phyloP scores from a whole-genome alignment of 2,888 invertebrate species.

The Subacronicta megacephala region DNA sequence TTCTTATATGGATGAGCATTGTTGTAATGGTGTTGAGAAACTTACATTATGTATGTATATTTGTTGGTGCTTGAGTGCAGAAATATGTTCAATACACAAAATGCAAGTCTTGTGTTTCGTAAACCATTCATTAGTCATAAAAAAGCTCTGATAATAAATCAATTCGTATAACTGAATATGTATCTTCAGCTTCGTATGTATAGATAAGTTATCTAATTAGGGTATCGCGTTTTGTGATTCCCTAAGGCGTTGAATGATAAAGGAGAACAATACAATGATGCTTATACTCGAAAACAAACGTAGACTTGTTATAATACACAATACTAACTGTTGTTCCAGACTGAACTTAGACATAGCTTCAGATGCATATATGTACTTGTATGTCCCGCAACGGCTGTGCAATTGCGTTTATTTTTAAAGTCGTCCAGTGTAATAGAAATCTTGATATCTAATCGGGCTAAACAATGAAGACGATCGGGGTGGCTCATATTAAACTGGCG shows the following conservation, averaged over 20 bases:
- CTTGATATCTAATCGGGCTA: conserved; percentile 52
- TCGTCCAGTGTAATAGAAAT: conserved; percentile 68
- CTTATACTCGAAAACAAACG: conserved; percentile 53
- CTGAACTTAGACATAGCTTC: conserved; percentile 54
- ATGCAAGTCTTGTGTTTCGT: conserved; percentile 11
- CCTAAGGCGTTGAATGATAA: conserved; percentile 19
- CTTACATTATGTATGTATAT: conserved; percentile 10
- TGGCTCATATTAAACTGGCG: conserved; percentile 76
- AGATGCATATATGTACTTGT: conserved; percentile 39
- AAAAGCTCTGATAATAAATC: conserved; percentile 13
- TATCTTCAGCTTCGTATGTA: conserved; percentile 8
- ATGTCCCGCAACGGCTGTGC: conserved; percentile 73
- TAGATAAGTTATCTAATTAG: conserved; percentile 14
- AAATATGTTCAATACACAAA: conserved; percentile 5
- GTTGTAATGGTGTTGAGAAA: conserved; percentile 32
- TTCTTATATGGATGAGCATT: conserved; percentile 41
- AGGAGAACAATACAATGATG: conserved; percentile 36
- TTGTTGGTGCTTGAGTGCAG: not conserved
- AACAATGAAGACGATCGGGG: conserved; percentile 61
- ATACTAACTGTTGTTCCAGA: conserved; percentile 65
- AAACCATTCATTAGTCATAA: conserved; percentile 17
- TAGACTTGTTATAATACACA: conserved; percentile 64
- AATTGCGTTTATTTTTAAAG: conserved; percentile 85
- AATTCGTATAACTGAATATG: conserved; percentile 14
- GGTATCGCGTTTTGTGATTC: conserved; percentile 18